phyloP scores from a whole-genome alignment of 2,888 invertebrate genomes.

The Alitta virens region DNA sequence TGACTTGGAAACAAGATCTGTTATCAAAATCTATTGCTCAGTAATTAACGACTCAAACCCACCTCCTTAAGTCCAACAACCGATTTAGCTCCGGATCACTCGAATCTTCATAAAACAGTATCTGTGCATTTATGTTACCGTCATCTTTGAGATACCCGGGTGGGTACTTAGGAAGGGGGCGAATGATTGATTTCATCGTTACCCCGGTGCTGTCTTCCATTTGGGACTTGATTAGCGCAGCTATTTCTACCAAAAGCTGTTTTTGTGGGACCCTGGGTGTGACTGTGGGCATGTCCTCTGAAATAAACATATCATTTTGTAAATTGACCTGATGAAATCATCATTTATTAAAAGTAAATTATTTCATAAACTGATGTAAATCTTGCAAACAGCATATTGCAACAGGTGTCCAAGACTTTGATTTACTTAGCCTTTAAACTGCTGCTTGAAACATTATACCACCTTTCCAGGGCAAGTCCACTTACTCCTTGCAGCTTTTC shows the following conservation, averaged over 20 bases:
- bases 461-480: no score
- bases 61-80: conserved; percentile 16
- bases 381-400: no score
- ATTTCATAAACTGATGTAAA: no score
- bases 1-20: no score
- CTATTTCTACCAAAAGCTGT: conserved; percentile 53
- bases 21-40: no score
- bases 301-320: not conserved
- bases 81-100: not conserved
- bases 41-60: no score
- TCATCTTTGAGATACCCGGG: conserved; percentile 4
- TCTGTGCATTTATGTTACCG: conserved; percentile 47
- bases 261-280: conserved; percentile 49
- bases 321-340: no score
- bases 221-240: conserved; percentile 50
- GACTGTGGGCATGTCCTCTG: conserved; percentile 35
- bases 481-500: no score
- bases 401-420: no score
- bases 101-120: conserved; percentile 47
- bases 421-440: no score
- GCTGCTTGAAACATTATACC: no score
- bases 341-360: no score
- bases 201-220: conserved; percentile 42
- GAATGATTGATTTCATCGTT: conserved; percentile 44
- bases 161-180: conserved; percentile 45